Conservation (phyloP, 2,888 invertebrate species). For the Parascotia fuliginaria region DNA sequence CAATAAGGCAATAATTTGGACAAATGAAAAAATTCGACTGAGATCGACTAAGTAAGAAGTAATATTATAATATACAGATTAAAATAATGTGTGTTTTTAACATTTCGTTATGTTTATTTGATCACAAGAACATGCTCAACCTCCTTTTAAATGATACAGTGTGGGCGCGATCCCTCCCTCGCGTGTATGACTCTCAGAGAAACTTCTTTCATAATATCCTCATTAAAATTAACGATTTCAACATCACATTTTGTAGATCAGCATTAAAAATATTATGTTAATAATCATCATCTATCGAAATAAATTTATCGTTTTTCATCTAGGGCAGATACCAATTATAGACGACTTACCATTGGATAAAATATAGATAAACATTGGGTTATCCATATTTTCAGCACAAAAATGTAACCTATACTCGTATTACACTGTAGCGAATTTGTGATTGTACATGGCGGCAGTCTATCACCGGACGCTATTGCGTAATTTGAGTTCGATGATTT, state of each 20-base stretch:
- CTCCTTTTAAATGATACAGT: background rate
- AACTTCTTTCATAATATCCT: constrained; percentile 18
- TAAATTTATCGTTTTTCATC: background rate
- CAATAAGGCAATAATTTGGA: constrained; percentile 62
- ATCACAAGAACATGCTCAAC: background rate
- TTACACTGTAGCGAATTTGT: too few species aligned
- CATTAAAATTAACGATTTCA: constrained; percentile 3
- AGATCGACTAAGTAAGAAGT: constrained; percentile 51
- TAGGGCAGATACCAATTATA: too few species aligned
- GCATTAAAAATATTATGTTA: background rate
- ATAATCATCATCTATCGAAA: background rate
- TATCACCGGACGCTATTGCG: too few species aligned
- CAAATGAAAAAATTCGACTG: constrained; percentile 40
- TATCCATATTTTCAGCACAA: too few species aligned
- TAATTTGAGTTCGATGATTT: too few species aligned
- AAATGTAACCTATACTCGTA: too few species aligned
- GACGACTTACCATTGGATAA: too few species aligned
- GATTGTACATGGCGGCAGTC: too few species aligned
- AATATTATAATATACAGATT: background rate
- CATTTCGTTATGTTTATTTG: background rate
- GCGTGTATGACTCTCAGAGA: constrained; percentile 8
- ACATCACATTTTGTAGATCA: background rate
- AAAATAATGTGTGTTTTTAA: background rate
- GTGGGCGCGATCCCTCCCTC: constrained; percentile 11
- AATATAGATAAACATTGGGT: too few species aligned